Conservation (phyloP, 1,140 invertebrate species). For the Caenorhabditis latens region DNA sequence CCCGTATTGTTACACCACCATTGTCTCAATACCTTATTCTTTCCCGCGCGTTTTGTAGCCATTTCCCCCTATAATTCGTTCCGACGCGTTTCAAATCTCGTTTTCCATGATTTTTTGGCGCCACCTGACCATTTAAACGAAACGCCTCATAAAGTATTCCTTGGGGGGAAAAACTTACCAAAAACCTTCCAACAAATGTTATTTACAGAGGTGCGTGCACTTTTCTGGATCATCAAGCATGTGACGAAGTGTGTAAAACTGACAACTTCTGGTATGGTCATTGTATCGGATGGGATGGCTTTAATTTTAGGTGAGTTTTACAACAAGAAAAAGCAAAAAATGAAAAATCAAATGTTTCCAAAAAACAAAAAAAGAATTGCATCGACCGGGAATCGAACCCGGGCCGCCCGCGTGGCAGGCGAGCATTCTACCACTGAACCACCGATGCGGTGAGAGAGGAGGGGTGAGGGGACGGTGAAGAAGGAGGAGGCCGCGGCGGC, state of each 20-base stretch:
- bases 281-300: slow-evolving; percentile 65
- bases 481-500: background rate
- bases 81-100: slow-evolving; percentile 27
- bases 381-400: slow-evolving; percentile 87
- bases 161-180: too few species aligned
- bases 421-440: slow-evolving; percentile 93
- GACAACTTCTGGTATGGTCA: slow-evolving; percentile 68
- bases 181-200: background rate
- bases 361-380: slow-evolving; percentile 56
- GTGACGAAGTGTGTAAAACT: slow-evolving; percentile 66
- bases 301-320: slow-evolving; percentile 59
- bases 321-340: background rate
- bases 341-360: background rate
- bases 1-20: background rate
- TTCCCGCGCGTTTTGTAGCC: background rate
- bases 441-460: slow-evolving; percentile 80
- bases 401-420: slow-evolving; percentile 90
- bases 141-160: background rate
- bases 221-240: slow-evolving; percentile 66
- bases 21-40: background rate
- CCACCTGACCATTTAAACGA: background rate
- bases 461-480: background rate
- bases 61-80: background rate
- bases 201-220: slow-evolving; percentile 58
- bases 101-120: background rate